Base-by-base conservation (phyloP, 1,140 invertebrate genomes). In the Telenomus remus region DNA sequence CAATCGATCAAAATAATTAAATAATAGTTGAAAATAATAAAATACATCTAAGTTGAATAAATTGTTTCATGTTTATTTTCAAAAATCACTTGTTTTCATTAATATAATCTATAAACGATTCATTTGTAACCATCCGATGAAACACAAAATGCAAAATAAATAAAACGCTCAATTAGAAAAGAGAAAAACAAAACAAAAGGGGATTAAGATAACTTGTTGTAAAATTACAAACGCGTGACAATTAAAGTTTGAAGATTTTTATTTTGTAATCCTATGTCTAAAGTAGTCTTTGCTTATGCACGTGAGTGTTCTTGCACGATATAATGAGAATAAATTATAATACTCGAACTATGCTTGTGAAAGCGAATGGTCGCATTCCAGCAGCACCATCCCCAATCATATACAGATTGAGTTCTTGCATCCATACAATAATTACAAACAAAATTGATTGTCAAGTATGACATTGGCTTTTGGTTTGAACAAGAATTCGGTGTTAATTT, bases 241-340 rank as follows among this genome's bases (percentile, higher is more conserved):
- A 69, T 74, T 75, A 79, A 82, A 73, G 83, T 87, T 85, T 85
- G 82, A 85, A 87, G 79, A 83, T 82, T 85, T 87, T 85, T 87
- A 84, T 86, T 87, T 87, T 86, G 86, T 86, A 87, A 86, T 86
- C 83, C 85, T 83, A 87, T 86, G 80, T 87, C 84, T 87, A 87
- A 84, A 83, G 84, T 86, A 86, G 80, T 87, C 84, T 87, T 86
- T 85, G 82, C 84, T 84, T 80, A 81, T 86, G 81, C 85, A 85
- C 78, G 83, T 84, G 82, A 85, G 80, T 86, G 84, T 80, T 85
- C 80, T 87, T 86, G 81, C 84, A 86, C 83, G 85, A 86, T 86
- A 86, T 82, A 85, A 87, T 88, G 86, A 86, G 85, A 88, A 86
- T 88, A 89, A 89, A 89, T 88, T 88, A 87, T 86, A 89, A 88